phyloP scores from a whole-genome alignment of 53 echinoderm and acorn worm species.

The Hippasteria phrygiana region DNA sequence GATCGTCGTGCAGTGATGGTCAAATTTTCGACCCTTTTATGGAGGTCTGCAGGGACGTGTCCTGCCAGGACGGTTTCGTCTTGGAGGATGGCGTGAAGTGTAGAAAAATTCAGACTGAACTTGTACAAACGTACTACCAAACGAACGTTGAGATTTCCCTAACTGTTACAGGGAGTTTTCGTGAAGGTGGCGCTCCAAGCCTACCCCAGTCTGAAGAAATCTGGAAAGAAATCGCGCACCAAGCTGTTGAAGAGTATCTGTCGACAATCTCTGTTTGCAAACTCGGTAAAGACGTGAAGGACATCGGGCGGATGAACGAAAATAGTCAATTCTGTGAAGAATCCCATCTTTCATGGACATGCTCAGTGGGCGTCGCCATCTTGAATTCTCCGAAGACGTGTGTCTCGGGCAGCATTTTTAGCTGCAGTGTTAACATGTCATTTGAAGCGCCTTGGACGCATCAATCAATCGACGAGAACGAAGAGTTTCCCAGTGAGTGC shows the following conservation, averaged over 20 bases:
- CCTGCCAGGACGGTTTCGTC: conserved; percentile 5
- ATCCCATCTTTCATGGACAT: not conserved
- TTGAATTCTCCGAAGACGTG: not conserved
- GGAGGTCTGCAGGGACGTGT: conserved; percentile 36
- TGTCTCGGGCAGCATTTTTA: not conserved
- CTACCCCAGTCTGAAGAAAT: not conserved
- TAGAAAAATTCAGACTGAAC: not conserved
- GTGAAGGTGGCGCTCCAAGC: not conserved
- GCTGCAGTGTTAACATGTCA: conserved; percentile 18
- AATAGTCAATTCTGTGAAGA: not conserved
- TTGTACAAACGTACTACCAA: not conserved
- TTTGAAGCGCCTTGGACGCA: not conserved
- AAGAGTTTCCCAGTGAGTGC: not conserved
- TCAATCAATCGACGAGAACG: not conserved
- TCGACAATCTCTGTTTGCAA: not conserved
- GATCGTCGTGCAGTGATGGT: not conserved
- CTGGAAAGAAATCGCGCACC: conserved; percentile 10
- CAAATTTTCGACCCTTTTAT: conserved; percentile 65
- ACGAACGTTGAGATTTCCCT: conserved; percentile 4
- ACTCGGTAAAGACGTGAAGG: not conserved
- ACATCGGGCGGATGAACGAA: not conserved
- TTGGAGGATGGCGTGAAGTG: not conserved
- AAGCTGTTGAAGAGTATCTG: conserved; percentile 3
- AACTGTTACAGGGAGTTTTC: not conserved
- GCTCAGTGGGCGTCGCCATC: not conserved